Evolutionary conservation across 2,888 invertebrate genomes (phyloP).

Genomic region (Hypselothyrea guttata): DNA sequence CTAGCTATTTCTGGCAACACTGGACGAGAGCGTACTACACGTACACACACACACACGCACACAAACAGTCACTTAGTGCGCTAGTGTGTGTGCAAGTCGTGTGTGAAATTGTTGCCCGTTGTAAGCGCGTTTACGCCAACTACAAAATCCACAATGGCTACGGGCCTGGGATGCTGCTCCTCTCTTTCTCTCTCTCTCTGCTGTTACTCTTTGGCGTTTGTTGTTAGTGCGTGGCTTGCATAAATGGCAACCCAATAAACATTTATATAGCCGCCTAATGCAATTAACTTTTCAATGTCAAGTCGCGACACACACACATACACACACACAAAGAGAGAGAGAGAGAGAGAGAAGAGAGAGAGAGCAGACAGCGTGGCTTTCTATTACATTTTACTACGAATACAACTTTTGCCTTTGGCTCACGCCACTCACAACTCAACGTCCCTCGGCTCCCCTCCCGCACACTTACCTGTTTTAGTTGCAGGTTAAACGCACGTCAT

Average conservation of each 20-base stretch:
- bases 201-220: conserved; percentile 25
- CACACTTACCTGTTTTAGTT: conserved; percentile 36
- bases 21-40: conserved; percentile 32
- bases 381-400: conserved; percentile 34
- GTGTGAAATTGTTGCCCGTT: conserved; percentile 54
- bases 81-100: conserved; percentile 11
- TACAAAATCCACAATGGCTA: conserved; percentile 43
- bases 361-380: conserved; percentile 46
- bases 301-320: conserved; percentile 34
- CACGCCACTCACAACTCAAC: background rate
- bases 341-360: no score
- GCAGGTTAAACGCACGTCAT: conserved; percentile 34
- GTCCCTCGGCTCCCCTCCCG: conserved; percentile 8
- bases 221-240: conserved; percentile 66
- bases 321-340: conserved; percentile 5
- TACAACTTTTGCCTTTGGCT: no score
- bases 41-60: conserved; percentile 7
- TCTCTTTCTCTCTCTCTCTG: conserved; percentile 24
- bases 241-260: conserved; percentile 61
- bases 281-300: conserved; percentile 66
- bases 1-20: no score
- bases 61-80: conserved; percentile 6
- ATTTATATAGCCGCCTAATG: conserved; percentile 47
- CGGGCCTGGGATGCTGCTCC: conserved; percentile 42
- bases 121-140: conserved; percentile 62